These are phyloP conservation scores for Hypercompe scribonia DNA, from an alignment of 2,888 invertebrate genomes.

Conservation along the genomic window DNA sequence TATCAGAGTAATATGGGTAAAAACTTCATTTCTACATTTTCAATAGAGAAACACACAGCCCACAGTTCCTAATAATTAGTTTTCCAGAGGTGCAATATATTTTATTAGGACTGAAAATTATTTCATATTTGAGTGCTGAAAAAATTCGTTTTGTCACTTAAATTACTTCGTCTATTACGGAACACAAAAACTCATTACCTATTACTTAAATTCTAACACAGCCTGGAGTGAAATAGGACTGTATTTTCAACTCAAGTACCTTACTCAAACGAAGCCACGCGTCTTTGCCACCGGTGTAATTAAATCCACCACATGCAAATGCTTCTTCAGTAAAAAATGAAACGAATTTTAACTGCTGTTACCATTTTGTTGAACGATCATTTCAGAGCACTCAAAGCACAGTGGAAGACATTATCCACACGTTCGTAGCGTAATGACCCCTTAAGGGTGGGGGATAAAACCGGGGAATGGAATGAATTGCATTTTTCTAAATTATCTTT, in stretches of 20 bases:
- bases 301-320: slow-evolving; percentile 19
- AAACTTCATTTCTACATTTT: too few species aligned
- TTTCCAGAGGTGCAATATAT: too few species aligned
- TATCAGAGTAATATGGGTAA: too few species aligned
- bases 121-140: not conserved
- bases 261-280: not conserved
- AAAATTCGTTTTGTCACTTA: not conserved
- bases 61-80: too few species aligned
- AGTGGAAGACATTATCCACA: slow-evolving; percentile 72
- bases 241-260: slow-evolving; percentile 1
- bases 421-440: slow-evolving; percentile 71
- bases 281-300: slow-evolving; percentile 5
- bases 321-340: slow-evolving; percentile 52
- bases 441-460: slow-evolving; percentile 55
- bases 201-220: not conserved
- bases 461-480: slow-evolving; percentile 50
- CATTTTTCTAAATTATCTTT: slow-evolving; percentile 50
- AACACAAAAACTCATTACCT: not conserved
- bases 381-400: slow-evolving; percentile 55
- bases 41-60: too few species aligned
- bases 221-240: not conserved
- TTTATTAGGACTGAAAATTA: too few species aligned
- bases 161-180: not conserved
- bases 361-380: slow-evolving; percentile 62
- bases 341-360: slow-evolving; percentile 62